Percentiles rank a stretch among this genome's conserved stretches.
These are phyloP conservation scores for Phrynocephalus vlangalii DNA, from an alignment of 2,797 vertebrate species.

Conservation along the genomic window DNA sequence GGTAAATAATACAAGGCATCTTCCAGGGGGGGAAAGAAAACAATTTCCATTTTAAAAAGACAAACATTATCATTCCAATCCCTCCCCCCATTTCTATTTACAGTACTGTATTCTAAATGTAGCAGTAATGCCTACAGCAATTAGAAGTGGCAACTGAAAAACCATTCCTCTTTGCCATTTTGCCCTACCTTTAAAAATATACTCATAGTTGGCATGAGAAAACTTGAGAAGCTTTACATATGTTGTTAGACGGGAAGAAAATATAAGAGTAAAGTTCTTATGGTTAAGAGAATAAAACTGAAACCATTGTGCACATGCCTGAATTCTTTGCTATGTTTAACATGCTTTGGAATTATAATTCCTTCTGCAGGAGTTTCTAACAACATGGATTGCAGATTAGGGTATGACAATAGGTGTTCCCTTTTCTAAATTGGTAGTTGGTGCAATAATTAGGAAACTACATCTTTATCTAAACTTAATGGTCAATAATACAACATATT, in stretches of 20 bases:
- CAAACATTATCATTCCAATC: background rate
- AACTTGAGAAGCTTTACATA: background rate
- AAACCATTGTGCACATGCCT: background rate
- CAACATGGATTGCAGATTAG: background rate
- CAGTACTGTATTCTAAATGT: background rate
- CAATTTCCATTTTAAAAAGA: background rate
- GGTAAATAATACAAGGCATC: background rate
- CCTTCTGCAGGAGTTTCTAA: background rate
- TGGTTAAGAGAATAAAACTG: background rate
- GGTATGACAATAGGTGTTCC: too few relatives aligned
- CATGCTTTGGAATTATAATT: background rate
- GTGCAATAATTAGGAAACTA: background rate
- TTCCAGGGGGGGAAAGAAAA: background rate
- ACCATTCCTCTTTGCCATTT: background rate
- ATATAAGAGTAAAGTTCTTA: background rate
- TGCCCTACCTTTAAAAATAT: background rate
- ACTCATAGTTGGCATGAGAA: background rate
- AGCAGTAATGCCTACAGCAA: background rate
- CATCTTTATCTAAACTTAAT: background rate
- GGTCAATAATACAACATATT: background rate
- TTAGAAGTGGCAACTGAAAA: background rate
- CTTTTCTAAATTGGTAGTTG: background rate
- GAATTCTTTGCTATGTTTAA: background rate
- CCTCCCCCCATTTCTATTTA: background rate
- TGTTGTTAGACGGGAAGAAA: background rate